Evolutionary conservation across 1,140 invertebrate genomes (phyloP), one percentile per base, ranked within the genome.

Genomic region (Listronotus oregonensis): DNA sequence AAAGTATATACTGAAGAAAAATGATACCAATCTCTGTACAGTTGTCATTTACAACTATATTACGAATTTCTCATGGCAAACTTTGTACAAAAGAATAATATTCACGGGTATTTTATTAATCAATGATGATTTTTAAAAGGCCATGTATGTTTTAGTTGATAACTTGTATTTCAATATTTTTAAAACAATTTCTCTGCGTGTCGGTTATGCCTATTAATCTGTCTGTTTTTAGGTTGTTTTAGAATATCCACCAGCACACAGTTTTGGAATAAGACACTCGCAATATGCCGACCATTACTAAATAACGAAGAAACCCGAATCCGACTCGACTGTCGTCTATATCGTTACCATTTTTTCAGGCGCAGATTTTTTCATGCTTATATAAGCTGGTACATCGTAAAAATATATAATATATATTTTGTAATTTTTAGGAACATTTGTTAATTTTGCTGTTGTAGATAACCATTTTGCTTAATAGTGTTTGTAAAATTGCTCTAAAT

Each of bases 261-360:
- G 87, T 63, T 96, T 96, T 79, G 94, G 94, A 47, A 94, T 96
- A 67, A 90, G 89, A 74, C 94, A 96, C 78, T 94, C 92, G 1
- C 89, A 86, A 39, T 90, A 92, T 72, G 83, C 90, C 63, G 89
- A 90, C 50, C 86, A 89, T 65, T 80, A 89, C 68, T 79, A 73
- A 74, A 71, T 18, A 55, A 59, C 61, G 56, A 64, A 64, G 42
- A 43, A 44, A 12, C 4, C 10, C 52, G 58, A 66, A 34, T 17
- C n/a, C 61, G 61, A 59, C 27, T 60, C 67, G 67, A 69, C 67
- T 69, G 67, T 31, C 18, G 39, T 61, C 39, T 55, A 54, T 6
- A 27, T 9, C 17, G 8, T n/a, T 39, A 37, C 31, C 5, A 54
- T 31, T 18, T 54, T 5, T 39, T 14, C 9, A 42, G 17, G 50